Percentiles rank a stretch among this genome's conserved stretches.
These are phyloP conservation scores for Cheilosia urbana DNA, from an alignment of 2,888 invertebrate species.

Conservation along the genomic window DNA sequence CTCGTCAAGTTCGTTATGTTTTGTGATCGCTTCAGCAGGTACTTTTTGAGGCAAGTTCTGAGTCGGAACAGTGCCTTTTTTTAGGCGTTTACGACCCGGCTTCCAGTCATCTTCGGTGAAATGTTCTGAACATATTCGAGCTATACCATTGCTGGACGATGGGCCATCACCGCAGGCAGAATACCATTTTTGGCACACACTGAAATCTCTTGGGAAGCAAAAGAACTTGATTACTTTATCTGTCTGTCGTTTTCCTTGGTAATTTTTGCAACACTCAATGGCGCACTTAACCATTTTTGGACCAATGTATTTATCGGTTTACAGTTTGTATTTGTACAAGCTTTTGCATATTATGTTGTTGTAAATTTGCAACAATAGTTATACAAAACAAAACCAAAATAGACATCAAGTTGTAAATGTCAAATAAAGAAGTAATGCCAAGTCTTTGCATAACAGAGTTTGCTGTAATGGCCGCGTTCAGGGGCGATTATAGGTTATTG, in stretches of 20 bases:
- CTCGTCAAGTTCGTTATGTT: neutral
- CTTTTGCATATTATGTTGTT: too few relatives aligned
- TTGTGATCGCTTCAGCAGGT: neutral
- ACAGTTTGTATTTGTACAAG: too few relatives aligned
- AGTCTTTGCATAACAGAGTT: too few relatives aligned
- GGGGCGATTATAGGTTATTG: too few relatives aligned
- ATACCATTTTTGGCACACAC: slow-evolving; percentile 11
- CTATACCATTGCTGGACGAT: neutral
- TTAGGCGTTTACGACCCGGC: slow-evolving; percentile 23
- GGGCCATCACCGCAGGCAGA: neutral
- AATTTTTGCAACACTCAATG: slow-evolving; percentile 20
- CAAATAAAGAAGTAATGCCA: too few relatives aligned
- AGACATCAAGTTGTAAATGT: too few relatives aligned
- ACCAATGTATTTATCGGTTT: too few relatives aligned
- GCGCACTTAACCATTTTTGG: slow-evolving; percentile 40
- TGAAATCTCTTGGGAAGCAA: slow-evolving; percentile 15
- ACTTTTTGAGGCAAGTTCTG: neutral
- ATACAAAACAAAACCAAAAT: too few relatives aligned
- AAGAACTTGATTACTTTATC: slow-evolving; percentile 10
- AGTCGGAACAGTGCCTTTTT: slow-evolving; percentile 17
- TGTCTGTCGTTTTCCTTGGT: slow-evolving; percentile 20
- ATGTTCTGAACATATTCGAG: slow-evolving; percentile 44
- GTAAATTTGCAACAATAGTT: too few relatives aligned
- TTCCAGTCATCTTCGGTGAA: slow-evolving; percentile 36
- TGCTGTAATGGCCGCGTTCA: too few relatives aligned